Conservation (phyloP, 2,797 vertebrate species). For the Peromyscus nudipes region DNA sequence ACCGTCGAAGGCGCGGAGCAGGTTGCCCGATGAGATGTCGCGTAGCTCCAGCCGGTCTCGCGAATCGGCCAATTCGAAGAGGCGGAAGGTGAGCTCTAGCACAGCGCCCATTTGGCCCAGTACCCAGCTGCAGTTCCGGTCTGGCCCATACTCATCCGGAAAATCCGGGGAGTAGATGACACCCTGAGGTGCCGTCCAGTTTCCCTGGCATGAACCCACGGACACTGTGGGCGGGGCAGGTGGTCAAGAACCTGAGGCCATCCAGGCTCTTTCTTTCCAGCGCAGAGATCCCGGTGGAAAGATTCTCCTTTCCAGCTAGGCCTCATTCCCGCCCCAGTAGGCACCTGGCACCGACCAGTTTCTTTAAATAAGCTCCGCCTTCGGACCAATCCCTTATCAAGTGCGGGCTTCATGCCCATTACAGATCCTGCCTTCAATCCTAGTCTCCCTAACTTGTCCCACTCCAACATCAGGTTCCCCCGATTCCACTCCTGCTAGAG, state of each 20-base stretch:
- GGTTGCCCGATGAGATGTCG: conserved; percentile 76
- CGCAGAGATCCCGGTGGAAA: not conserved
- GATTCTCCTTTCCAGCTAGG: not conserved
- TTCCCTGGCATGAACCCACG: conserved; percentile 87
- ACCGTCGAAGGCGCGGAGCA: conserved; percentile 83
- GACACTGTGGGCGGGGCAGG: conserved; percentile 79
- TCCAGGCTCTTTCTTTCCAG: not conserved
- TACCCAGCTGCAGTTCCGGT: conserved; percentile 85
- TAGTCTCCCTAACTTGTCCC: not conserved
- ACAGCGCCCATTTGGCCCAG: conserved; percentile 72
- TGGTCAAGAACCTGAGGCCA: not conserved
- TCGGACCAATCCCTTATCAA: not conserved
- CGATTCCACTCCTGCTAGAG: not conserved
- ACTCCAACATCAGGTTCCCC: not conserved
- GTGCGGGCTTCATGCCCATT: not conserved
- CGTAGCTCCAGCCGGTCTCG: conserved; percentile 85
- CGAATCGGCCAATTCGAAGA: conserved; percentile 84
- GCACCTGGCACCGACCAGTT: too few relatives aligned
- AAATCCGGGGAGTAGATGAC: conserved; percentile 88
- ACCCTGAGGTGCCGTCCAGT: conserved; percentile 83
- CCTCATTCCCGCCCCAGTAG: not conserved
- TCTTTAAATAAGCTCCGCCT: not conserved
- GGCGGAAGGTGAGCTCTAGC: conserved; percentile 85
- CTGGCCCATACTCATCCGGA: conserved; percentile 86
- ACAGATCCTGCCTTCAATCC: not conserved